These are phyloP conservation scores for Anguilla obscura DNA, from an alignment of 2,797 vertebrate genomes.

Conservation along the genomic window DNA sequence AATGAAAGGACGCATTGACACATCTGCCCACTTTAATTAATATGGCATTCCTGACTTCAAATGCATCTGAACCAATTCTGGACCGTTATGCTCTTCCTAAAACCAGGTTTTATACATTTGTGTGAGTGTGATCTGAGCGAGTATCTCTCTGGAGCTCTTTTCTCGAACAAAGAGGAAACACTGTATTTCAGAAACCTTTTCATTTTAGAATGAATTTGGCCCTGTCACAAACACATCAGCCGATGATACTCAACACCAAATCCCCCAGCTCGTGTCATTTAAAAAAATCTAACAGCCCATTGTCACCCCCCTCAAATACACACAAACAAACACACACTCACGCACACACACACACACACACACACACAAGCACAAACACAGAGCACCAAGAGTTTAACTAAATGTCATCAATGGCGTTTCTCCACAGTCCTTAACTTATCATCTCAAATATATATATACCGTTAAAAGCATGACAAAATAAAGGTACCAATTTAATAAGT, in stretches of 20 bases:
- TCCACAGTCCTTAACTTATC: not conserved
- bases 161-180: not conserved
- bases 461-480: not conserved
- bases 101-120: not conserved
- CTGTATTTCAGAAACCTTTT: not conserved
- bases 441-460: not conserved
- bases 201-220: not conserved
- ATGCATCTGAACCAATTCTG: not conserved
- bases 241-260: not conserved
- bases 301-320: not conserved
- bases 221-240: not conserved
- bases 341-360: not conserved
- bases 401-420: not conserved
- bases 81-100: not conserved
- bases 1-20: not conserved
- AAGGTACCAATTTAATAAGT: not conserved
- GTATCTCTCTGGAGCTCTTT: not conserved
- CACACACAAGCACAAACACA: not conserved
- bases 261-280: not conserved
- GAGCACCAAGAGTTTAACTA: not conserved
- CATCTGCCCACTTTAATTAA: not conserved
- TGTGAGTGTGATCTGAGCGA: no score
- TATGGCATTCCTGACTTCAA: not conserved
- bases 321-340: not conserved
- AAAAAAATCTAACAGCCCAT: not conserved